phyloP scores from a whole-genome alignment of 2,888 invertebrate genomes.

The Osmoderma eremita region DNA sequence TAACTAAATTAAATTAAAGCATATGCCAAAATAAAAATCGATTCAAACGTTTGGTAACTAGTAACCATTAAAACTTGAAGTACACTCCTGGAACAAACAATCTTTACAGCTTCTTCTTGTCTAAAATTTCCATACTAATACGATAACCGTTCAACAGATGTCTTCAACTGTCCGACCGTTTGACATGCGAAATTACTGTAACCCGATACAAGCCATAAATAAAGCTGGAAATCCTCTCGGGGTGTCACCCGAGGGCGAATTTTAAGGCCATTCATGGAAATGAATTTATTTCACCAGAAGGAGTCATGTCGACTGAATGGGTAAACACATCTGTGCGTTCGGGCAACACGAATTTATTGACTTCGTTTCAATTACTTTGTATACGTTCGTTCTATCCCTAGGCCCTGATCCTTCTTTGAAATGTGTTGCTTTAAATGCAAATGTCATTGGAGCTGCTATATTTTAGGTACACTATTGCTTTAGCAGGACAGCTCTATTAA shows the following conservation, averaged over 20 bases:
- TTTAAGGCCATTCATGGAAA: constrained; percentile 37
- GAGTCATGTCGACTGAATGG: constrained; percentile 43
- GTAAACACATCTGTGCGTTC: constrained; percentile 47
- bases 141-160: constrained; percentile 26
- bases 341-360: constrained; percentile 44
- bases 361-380: constrained; percentile 46
- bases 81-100: too few species aligned
- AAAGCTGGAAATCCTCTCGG: constrained; percentile 6
- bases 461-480: too few species aligned
- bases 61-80: too few species aligned
- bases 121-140: constrained; percentile 27
- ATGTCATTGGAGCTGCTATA: constrained; percentile 20
- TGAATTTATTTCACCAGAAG: constrained; percentile 45
- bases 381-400: constrained; percentile 14
- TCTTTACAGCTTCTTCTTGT: not conserved
- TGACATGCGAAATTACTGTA: constrained; percentile 10
- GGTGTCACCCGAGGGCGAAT: constrained; percentile 10
- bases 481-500: too few species aligned
- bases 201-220: constrained; percentile 26
- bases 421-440: constrained; percentile 34
- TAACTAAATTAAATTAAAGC: too few species aligned
- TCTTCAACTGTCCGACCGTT: constrained; percentile 28
- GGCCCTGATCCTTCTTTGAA: not conserved
- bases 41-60: too few species aligned
- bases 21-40: too few species aligned